A percentile compares a stretch with the other conserved stretches of the same genome.
Evolutionary conservation across 2,797 vertebrate genomes (phyloP).

Genomic region (Hydrophis major): DNA sequence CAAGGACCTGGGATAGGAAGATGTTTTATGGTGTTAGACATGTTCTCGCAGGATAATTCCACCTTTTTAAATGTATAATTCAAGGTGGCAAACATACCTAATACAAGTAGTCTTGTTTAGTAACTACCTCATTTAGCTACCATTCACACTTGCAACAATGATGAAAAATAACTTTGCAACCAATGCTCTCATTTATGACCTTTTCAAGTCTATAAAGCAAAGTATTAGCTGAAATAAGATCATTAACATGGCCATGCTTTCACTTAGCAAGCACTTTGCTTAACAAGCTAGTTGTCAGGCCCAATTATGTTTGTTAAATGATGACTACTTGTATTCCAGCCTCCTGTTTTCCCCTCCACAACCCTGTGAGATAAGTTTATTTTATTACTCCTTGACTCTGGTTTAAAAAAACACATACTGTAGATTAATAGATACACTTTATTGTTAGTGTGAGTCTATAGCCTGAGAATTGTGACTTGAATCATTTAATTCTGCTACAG

Average conservation of each 20-base stretch:
- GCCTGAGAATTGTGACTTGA: constrained; percentile 15
- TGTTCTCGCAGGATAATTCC: neutral
- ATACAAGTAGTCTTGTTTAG: neutral
- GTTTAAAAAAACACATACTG: neutral
- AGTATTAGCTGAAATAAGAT: neutral
- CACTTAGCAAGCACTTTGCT: neutral
- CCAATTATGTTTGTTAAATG: neutral
- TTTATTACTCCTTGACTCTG: neutral
- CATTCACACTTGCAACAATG: neutral
- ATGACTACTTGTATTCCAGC: neutral
- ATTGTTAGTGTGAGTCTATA: neutral
- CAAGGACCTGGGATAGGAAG: neutral
- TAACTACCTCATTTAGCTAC: neutral
- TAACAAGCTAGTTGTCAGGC: neutral
- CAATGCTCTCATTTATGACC: neutral
- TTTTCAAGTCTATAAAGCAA: neutral
- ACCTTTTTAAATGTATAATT: neutral
- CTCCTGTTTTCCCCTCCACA: neutral
- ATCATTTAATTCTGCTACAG: neutral
- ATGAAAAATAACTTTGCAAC: neutral
- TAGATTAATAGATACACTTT: neutral
- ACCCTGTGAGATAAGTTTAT: neutral
- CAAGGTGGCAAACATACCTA: neutral
- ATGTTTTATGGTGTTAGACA: neutral
- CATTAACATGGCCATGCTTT: neutral